phyloP scores from a whole-genome alignment of 2,888 invertebrate species.

The Macrophya annulata region DNA sequence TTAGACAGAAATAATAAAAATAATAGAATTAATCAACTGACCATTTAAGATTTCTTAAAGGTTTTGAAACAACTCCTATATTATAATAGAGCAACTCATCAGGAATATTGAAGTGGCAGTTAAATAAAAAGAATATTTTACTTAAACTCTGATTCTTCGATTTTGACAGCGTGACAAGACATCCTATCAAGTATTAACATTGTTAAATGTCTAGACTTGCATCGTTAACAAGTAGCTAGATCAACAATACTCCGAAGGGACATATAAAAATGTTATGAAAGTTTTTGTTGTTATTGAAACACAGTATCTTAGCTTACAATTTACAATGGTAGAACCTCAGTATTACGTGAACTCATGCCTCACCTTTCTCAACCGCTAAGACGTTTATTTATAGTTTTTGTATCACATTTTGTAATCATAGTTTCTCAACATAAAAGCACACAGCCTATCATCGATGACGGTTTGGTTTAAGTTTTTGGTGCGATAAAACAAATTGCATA shows the following conservation, averaged over 20 bases:
- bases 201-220: constrained; percentile 66
- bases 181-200: constrained; percentile 38
- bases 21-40: background rate
- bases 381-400: constrained; percentile 68
- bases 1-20: background rate
- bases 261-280: constrained; percentile 62
- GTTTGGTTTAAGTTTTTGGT: constrained; percentile 69
- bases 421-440: constrained; percentile 76
- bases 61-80: background rate
- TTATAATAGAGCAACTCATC: background rate
- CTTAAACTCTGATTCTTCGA: background rate
- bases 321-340: constrained; percentile 74
- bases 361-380: constrained; percentile 78
- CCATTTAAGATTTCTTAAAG: background rate
- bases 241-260: constrained; percentile 55
- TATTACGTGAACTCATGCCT: constrained; percentile 78
- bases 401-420: constrained; percentile 75
- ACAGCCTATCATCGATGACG: constrained; percentile 76
- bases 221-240: constrained; percentile 70
- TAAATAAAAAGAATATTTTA: background rate
- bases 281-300: constrained; percentile 55
- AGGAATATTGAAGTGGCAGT: background rate
- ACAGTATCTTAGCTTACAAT: constrained; percentile 67
- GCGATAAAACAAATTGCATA: constrained; percentile 78
- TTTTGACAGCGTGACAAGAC: background rate